Evolutionary conservation across 2,888 invertebrate genomes (phyloP).

Genomic region (Drosophila merina): DNA sequence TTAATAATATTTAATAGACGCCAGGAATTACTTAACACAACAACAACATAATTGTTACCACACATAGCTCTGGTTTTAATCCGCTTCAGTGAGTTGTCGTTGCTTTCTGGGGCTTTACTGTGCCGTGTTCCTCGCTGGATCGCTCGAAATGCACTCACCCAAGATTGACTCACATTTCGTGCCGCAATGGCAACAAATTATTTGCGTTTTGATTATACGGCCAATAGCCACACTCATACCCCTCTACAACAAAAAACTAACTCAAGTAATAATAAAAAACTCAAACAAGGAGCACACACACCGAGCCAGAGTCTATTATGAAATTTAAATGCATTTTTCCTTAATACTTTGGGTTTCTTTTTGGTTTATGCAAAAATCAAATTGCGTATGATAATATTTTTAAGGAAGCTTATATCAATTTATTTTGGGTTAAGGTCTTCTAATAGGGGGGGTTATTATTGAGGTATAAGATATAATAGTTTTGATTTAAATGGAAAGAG

Average conservation of each 20-base stretch:
- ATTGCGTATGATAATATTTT: constrained; percentile 18
- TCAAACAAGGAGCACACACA: constrained; percentile 38
- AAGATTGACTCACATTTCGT: constrained; percentile 69
- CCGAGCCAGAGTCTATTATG: constrained; percentile 48
- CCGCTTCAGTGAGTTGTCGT: constrained; percentile 66
- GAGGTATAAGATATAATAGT: not conserved
- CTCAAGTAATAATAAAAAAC: constrained; percentile 4
- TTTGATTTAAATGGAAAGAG: not conserved
- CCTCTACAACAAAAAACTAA: not conserved
- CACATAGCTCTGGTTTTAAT: constrained; percentile 47
- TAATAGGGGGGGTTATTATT: not conserved
- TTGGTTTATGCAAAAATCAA: constrained; percentile 17
- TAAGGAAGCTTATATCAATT: not conserved
- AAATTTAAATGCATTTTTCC: constrained; percentile 45
- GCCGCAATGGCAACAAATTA: constrained; percentile 72
- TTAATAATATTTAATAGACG: constrained; percentile 55
- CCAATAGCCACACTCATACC: constrained; percentile 23
- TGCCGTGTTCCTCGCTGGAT: constrained; percentile 37
- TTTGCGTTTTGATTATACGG: constrained; percentile 64
- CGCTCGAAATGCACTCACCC: constrained; percentile 67
- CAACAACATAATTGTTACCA: constrained; percentile 68
- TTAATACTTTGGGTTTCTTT: not conserved
- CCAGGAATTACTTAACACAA: constrained; percentile 65
- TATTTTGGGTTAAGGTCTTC: not conserved
- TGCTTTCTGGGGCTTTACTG: not conserved